Evolutionary conservation across 2,113 vertebrate genomes (phyloP), one percentile per base, ranked within the genome.

Genomic region (Campylorhamphus procurvoides): DNA sequence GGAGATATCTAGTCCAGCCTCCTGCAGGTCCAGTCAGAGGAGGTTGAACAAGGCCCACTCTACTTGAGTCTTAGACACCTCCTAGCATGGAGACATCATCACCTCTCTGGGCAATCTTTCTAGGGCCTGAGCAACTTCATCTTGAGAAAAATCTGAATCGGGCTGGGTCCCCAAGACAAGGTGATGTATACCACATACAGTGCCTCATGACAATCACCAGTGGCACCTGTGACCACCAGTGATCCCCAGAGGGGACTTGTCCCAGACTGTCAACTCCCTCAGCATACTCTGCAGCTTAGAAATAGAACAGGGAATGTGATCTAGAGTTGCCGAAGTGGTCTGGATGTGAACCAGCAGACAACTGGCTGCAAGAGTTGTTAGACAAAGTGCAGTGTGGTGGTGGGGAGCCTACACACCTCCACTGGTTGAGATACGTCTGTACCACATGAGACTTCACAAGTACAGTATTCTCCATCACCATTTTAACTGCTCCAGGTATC

Each of bases 161-260:
- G n/a, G 31, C 14, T 33, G 29, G n/a, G 63, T 80, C 31, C 29
- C 17, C 58, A 33, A 80, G 23, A 53, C n/a, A 53, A 59, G 39
- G 42, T 1, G 1, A 49, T 18, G 27, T 8, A 25, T 3, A 35
- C 9, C 27, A 37, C n/a, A 28, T 28, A 31, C 10, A 12, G 2
- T 40, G 15, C 55, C 16, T 56, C 42, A 14, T 14, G 56, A 16
- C 28, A 42, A 46, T 63, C 44, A 63, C 39, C 31, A 53, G 31
- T 1, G 1, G 44, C 50, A 64, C 56, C 68, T 87, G 18, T 64
- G 55, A 74, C 55, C 29, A 58, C 44, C 18, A 58, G 27, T 39
- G 39, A 27, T 53, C 37, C 39, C 40, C 14, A 75, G 31, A 75
- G n/a, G 16, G 9, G 18, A 17, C 27, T 69, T 75, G 69, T 2